These are phyloP conservation scores for Pelobates fuscus DNA, from an alignment of 2,113 vertebrate genomes.

Conservation along the genomic window DNA sequence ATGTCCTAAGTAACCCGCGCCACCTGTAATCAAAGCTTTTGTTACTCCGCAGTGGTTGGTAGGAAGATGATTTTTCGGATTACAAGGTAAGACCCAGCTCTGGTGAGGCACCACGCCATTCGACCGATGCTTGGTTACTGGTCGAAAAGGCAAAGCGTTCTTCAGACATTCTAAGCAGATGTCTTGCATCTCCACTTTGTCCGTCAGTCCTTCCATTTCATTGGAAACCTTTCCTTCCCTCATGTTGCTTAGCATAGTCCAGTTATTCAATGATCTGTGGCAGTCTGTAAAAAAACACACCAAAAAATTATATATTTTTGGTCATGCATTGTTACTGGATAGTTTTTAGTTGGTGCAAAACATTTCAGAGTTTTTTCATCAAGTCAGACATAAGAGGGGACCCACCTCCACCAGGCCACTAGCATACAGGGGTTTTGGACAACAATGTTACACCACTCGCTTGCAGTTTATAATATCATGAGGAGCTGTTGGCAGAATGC, in stretches of 20 bases:
- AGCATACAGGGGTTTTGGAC: too few relatives aligned
- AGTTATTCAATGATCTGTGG: not conserved
- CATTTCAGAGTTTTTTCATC: too few relatives aligned
- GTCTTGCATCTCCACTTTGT: slow-evolving; percentile 14
- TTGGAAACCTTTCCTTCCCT: slow-evolving; percentile 5
- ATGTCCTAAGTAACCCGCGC: slow-evolving; percentile 88
- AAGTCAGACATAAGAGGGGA: too few relatives aligned
- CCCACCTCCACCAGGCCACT: too few relatives aligned
- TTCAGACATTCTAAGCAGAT: slow-evolving; percentile 16
- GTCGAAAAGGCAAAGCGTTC: slow-evolving; percentile 14
- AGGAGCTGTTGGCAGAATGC: too few relatives aligned
- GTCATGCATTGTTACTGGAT: too few relatives aligned
- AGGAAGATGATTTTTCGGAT: slow-evolving; percentile 5
- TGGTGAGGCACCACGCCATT: slow-evolving; percentile 51
- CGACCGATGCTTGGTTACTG: slow-evolving; percentile 57
- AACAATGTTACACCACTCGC: too few relatives aligned
- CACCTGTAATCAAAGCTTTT: slow-evolving; percentile 86
- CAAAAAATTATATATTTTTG: too few relatives aligned
- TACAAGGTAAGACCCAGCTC: slow-evolving; percentile 51
- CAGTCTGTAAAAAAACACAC: too few relatives aligned
- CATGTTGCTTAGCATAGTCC: not conserved
- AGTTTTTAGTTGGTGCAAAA: too few relatives aligned
- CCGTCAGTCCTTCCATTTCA: slow-evolving; percentile 24
- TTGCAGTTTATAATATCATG: too few relatives aligned
- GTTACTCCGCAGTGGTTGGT: not conserved